phyloP scores from a whole-genome alignment of 2,113 vertebrate species.

The Odontesthes bonariensis region DNA sequence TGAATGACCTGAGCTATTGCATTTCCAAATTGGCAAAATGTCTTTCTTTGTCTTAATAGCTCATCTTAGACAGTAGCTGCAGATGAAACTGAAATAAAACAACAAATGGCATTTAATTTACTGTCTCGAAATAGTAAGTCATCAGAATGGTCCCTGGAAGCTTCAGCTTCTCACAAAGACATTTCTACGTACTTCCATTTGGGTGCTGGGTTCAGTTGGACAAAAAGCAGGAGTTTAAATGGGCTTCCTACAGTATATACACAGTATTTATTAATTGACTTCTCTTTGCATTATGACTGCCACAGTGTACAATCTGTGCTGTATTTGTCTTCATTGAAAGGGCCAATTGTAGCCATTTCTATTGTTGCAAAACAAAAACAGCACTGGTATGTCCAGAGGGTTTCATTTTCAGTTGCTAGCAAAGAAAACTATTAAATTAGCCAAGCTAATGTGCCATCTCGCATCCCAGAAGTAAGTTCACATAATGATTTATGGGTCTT shows the following conservation, averaged over 20 bases:
- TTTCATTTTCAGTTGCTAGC: background rate
- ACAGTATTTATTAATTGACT: too few relatives aligned
- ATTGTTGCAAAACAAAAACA: too few relatives aligned
- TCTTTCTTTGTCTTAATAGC: slow-evolving; percentile 14
- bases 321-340: too few relatives aligned
- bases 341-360: too few relatives aligned
- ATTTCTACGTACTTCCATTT: too few relatives aligned
- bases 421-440: background rate
- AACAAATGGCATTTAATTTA: slow-evolving; percentile 1
- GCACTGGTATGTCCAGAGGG: too few relatives aligned
- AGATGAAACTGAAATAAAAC: background rate
- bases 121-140: slow-evolving; percentile 4
- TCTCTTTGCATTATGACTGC: too few relatives aligned
- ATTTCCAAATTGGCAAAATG: slow-evolving; percentile 29
- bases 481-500: background rate
- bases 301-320: too few relatives aligned
- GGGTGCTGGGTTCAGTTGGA: too few relatives aligned
- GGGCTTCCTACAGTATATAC: too few relatives aligned
- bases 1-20: slow-evolving; percentile 15
- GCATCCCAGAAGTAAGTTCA: background rate
- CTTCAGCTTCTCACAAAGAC: too few relatives aligned
- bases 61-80: background rate
- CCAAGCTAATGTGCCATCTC: background rate
- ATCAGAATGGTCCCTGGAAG: background rate
- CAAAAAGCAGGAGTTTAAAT: too few relatives aligned